These are phyloP conservation scores for Chanos chanos DNA, from an alignment of 2,797 vertebrate species.

Conservation along the genomic window DNA sequence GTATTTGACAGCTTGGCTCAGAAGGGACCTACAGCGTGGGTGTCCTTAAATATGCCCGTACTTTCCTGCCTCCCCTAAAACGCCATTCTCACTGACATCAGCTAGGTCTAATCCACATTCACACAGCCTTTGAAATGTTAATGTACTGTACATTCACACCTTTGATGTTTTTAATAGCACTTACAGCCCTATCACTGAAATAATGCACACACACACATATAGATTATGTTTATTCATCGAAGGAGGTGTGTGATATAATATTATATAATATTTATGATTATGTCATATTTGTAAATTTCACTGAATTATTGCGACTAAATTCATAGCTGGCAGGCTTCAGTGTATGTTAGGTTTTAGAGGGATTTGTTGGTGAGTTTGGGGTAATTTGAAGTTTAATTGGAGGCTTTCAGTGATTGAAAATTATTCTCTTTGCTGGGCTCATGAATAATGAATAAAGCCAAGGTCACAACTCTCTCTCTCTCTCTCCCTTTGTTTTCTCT, in stretches of 20 bases:
- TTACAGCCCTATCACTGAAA: not conserved
- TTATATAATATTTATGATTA: no score
- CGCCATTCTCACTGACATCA: constrained; percentile 9
- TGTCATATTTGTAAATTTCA: no score
- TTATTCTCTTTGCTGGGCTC: constrained; percentile 41
- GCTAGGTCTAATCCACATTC: not conserved
- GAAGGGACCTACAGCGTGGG: constrained; percentile 53
- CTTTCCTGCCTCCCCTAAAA: constrained; percentile 16
- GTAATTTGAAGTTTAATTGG: not conserved
- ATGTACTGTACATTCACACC: not conserved
- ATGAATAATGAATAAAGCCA: constrained; percentile 60
- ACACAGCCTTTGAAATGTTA: constrained; percentile 4
- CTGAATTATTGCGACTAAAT: no score
- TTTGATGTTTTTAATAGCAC: not conserved
- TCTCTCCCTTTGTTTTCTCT: not conserved
- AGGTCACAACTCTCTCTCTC: constrained; percentile 48
- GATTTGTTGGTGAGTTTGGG: no score
- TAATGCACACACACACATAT: no score
- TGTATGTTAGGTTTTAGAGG: no score
- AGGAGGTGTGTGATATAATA: no score
- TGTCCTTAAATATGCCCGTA: constrained; percentile 37
- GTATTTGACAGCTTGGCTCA: constrained; percentile 64
- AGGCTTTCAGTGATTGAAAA: not conserved
- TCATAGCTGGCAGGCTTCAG: no score
- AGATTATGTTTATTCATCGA: no score